Base-by-base conservation (phyloP, 2,888 invertebrate genomes). In the Drosophila nigritarsus region DNA sequence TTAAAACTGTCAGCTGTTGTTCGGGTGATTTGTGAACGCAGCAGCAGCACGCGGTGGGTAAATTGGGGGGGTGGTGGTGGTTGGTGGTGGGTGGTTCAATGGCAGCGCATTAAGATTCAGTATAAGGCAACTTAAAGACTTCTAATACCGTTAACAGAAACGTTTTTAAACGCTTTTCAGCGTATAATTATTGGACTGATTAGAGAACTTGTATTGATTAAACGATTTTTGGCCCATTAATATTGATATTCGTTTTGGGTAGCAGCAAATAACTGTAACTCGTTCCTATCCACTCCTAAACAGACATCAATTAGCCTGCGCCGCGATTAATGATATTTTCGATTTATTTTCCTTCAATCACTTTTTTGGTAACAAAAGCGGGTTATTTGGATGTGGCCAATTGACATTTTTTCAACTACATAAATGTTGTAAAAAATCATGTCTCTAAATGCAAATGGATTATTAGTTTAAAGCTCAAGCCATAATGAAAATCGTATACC, bases 1-100 rank as follows among this genome's bases (percentile, higher is more conserved):
- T 75, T 85, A 66, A 79, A 76, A 76, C 83, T 82, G 86, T 80
- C 86, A 72, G 73, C 80, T 73, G 65, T 66, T 71, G 59, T 72
- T 60, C 70, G 54, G 60, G 49, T 80, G 78, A 80, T 78, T 80
- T 80, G 70, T 81, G 78, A 42, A 24, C 49, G 13, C 61, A 18
- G 18, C 45, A 24, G 13, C 61, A 18, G 18, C 45, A 24, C n/a
- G n/a, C n/a, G n/a, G n/a, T n/a, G n/a, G n/a, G n/a, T n/a, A n/a
- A n/a, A n/a, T n/a, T 2, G 9, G 11, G 15, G 30, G 15, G n/a
- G 9, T n/a, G n/a, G n/a, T n/a, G n/a, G n/a, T 2, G 3, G 2
- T 0, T n/a, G 2, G 42, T 7, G 20, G 20, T 2, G 9, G 40
- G 11, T 5, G 9, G 1, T 30, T 15, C 24, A 53, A 24, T 18